Conservation (phyloP, 2,113 vertebrate species). For the Tautogolabrus adspersus region DNA sequence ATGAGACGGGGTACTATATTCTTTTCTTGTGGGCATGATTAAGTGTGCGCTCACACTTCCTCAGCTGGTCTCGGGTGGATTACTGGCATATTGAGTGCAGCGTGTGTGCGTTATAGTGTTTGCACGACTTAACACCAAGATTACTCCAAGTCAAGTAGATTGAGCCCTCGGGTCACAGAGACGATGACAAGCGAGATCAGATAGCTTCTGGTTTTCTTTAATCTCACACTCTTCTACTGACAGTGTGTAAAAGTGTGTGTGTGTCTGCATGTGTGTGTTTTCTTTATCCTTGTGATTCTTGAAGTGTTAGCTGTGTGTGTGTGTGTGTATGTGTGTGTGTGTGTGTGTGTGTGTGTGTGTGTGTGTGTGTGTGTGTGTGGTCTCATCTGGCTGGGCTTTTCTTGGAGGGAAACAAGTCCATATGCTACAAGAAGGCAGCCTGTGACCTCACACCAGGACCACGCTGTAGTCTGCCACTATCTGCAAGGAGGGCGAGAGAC, state of each 20-base stretch:
- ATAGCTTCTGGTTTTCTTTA: constrained; percentile 59
- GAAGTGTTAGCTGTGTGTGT: not conserved
- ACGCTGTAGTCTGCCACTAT: constrained; percentile 59
- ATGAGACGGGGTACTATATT: constrained; percentile 22
- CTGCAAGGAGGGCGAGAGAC: constrained; percentile 60
- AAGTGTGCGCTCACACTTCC: constrained; percentile 58
- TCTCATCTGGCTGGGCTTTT: constrained; percentile 73
- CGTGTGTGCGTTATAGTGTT: constrained; percentile 34
- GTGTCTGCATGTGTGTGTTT: not conserved
- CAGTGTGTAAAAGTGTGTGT: not conserved
- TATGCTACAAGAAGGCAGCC: constrained; percentile 78
- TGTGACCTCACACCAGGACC: constrained; percentile 72
- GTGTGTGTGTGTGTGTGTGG: constrained; percentile 38
- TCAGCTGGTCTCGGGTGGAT: constrained; percentile 66
- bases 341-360: constrained; percentile 27
- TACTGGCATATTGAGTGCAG: constrained; percentile 54
- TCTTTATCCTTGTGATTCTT: not conserved
- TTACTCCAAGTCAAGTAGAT: constrained; percentile 74
- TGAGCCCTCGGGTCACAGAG: constrained; percentile 57
- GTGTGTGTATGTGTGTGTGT: constrained; percentile 6
- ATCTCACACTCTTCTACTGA: constrained; percentile 61
- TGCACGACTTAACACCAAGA: constrained; percentile 67
- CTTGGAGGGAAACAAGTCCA: constrained; percentile 80
- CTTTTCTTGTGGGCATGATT: constrained; percentile 30
- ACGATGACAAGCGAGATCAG: constrained; percentile 71